phyloP scores from a whole-genome alignment of 2,113 vertebrate genomes.

The Cyphomyrus plagiostoma region DNA sequence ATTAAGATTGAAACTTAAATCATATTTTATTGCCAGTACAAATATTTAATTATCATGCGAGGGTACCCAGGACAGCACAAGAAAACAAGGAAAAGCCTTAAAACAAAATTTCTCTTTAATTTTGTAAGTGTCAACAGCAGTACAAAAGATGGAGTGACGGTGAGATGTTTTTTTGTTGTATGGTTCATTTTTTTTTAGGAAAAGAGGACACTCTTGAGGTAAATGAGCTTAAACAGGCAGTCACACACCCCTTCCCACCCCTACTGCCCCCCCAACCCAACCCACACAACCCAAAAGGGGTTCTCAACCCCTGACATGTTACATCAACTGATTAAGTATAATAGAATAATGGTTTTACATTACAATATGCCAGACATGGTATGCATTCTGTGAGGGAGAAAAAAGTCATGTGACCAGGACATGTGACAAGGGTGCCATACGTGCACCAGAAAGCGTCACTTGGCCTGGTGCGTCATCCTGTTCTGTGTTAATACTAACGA shows the following conservation, averaged over 20 bases:
- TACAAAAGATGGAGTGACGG: conserved; percentile 99
- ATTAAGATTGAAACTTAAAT: not conserved
- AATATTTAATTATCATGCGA: not conserved
- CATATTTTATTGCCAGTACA: not conserved
- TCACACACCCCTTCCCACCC: conserved; percentile 52
- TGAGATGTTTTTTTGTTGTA: conserved; percentile 62
- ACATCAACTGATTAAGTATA: conserved; percentile 67
- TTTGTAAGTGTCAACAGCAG: conserved; percentile 99
- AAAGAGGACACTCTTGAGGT: conserved; percentile 98
- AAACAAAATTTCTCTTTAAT: conserved; percentile 99
- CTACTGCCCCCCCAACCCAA: conserved; percentile 54
- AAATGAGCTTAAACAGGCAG: conserved; percentile 99
- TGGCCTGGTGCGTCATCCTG: conserved; percentile 62
- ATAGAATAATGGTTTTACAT: conserved; percentile 78
- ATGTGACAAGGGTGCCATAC: conserved; percentile 77
- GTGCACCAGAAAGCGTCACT: conserved; percentile 74
- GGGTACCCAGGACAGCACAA: conserved; percentile 4
- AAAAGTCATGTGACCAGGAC: conserved; percentile 62
- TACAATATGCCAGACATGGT: conserved; percentile 72
- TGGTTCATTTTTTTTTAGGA: conserved; percentile 59
- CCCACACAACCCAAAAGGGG: not conserved
- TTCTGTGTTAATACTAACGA: conserved; percentile 82
- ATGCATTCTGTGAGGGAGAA: conserved; percentile 77
- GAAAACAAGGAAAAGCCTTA: conserved; percentile 57
- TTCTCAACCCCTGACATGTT: conserved; percentile 65